Base-by-base conservation (phyloP, 2,888 invertebrate species). In the Griposia aprilina region DNA sequence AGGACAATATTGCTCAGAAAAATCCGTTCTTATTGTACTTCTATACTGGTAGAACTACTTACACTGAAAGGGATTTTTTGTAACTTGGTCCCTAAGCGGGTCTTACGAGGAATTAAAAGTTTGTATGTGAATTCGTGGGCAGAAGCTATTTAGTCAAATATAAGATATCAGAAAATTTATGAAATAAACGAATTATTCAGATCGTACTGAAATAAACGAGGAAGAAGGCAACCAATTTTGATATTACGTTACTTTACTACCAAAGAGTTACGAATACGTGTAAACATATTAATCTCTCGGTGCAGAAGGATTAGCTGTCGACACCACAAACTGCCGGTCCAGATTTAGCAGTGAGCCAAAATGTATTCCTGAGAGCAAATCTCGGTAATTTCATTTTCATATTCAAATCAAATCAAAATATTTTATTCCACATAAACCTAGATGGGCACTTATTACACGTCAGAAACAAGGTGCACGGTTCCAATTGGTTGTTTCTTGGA, bases 341-440 rank as follows among this genome's bases (percentile, higher is more conserved):
- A 48, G 73, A 80, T 80, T 13, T 80, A 80, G 79, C 59, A 17
- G 67, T 20, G 55, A 67, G 73, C 55, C 67, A 80, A 80, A 79
- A 80, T 80, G 67, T 55, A 55, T 80, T 80, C 30, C 41, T 11
- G 60, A 45, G 30, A 52, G 36, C 36, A 17, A 11, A 67, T 72
- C 55, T 55, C 52, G 55, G 30, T 73, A n/a, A 79, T 66, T 66
- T 60, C 36, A 59, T 66, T 17, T 52, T 52, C 20, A 67, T 36
- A 36, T 36, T 36, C 30, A 36, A 36, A 36, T 36, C 30, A 36
- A 36, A 36, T 36, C 30, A 36, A 36, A 36, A 36, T 36, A 36
- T 36, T 36, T 45, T 1, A 45, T 45, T 45, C 10, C 41, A 41
- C 7, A 41, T 41, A 6, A 41, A 41, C 41, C 6, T 41, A 41